Conservation (phyloP, 1,140 invertebrate genomes). For the Nasonia giraulti region DNA sequence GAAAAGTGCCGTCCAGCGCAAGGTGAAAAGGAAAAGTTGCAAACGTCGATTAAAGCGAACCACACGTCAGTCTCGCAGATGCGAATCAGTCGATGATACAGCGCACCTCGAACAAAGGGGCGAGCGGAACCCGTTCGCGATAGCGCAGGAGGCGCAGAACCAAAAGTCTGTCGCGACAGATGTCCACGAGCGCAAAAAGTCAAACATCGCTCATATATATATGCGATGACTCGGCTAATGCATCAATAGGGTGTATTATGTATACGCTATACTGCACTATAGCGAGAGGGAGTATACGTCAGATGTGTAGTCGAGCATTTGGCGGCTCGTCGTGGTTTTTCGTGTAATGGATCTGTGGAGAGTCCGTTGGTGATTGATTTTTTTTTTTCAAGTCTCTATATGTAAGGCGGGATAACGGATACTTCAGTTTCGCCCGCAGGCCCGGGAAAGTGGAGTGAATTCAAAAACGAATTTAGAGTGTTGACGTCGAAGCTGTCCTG, state of each 20-base stretch:
- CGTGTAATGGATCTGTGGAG: not conserved
- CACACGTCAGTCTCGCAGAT: no score
- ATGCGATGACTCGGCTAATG: not conserved
- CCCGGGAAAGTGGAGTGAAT: not conserved
- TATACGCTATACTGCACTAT: not conserved
- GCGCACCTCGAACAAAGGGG: not conserved
- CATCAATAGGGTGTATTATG: not conserved
- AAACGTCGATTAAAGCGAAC: no score
- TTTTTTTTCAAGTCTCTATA: not conserved
- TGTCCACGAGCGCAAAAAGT: slow-evolving; percentile 5
- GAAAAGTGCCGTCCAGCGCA: not conserved
- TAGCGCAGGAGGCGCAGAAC: not conserved
- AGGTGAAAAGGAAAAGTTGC: no score
- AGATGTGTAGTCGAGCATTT: not conserved
- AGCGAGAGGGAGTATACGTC: not conserved
- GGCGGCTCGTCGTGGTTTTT: not conserved
- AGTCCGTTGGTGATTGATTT: not conserved
- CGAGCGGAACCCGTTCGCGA: not conserved
- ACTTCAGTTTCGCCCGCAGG: no score
- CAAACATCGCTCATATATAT: not conserved
- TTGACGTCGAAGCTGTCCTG: no score
- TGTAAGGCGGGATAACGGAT: no score
- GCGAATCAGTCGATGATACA: not conserved
- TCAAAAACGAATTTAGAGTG: not conserved
- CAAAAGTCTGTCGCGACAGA: slow-evolving; percentile 16